Conservation (phyloP, 1,140 invertebrate species). For the Lepidotrigona ventralis region DNA sequence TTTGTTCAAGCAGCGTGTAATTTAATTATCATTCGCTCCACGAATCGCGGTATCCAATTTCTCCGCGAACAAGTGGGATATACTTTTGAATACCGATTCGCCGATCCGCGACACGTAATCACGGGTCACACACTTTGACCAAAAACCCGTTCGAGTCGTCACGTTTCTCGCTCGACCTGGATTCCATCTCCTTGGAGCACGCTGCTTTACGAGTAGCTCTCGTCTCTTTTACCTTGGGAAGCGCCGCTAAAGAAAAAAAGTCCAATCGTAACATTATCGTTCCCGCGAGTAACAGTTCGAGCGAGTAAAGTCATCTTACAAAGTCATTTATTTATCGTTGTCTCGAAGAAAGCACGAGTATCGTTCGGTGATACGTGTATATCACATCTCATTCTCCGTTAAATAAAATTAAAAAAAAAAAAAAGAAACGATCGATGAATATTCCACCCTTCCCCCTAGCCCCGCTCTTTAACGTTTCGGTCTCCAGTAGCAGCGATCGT, state of each 20-base stretch:
- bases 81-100: neutral
- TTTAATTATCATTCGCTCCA: neutral
- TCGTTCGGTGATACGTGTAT: neutral
- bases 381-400: neutral
- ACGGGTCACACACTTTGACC: neutral
- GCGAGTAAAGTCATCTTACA: neutral
- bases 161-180: conserved; percentile 27
- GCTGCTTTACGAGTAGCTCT: neutral
- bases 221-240: conserved; percentile 26
- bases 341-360: neutral
- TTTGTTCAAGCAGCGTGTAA: neutral
- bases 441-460: no score
- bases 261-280: neutral
- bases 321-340: neutral
- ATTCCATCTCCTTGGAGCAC: conserved; percentile 18
- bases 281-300: neutral
- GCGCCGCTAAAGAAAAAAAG: neutral
- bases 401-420: neutral
- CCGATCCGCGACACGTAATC: neutral
- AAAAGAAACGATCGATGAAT: neutral
- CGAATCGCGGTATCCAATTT: conserved; percentile 5
- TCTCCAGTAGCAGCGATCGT: neutral
- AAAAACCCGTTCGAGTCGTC: conserved; percentile 12
- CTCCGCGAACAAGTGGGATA: neutral
- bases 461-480: neutral